Percentiles rank a stretch among this genome's conserved stretches.
phyloP scores from a whole-genome alignment of 2,113 vertebrate species.

The Drymodes brunneopygia region DNA sequence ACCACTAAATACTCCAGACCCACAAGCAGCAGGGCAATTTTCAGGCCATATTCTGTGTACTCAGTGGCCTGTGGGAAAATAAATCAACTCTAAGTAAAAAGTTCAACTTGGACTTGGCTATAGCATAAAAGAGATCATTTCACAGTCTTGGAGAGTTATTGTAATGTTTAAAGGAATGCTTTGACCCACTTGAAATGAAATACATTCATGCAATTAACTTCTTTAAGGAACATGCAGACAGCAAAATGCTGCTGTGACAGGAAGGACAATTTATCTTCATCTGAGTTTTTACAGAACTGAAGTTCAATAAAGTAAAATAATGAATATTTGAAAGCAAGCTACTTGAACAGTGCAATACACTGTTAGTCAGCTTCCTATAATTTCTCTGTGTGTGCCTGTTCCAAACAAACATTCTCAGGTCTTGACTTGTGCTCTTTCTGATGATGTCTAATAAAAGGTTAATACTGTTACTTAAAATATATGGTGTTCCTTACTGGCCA shows the following conservation, averaged over 20 bases:
- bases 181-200: background rate
- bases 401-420: background rate
- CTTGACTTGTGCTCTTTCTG: background rate
- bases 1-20: conserved; percentile 9
- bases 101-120: background rate
- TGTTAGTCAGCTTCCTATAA: background rate
- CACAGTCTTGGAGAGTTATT: background rate
- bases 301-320: background rate
- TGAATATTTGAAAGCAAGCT: background rate
- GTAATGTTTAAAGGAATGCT: background rate
- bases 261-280: background rate
- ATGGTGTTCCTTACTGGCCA: background rate
- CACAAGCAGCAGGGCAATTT: background rate
- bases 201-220: background rate
- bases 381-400: background rate
- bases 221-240: background rate
- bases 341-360: background rate
- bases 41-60: background rate
- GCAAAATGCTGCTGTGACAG: background rate
- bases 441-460: background rate
- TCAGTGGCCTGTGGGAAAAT: background rate
- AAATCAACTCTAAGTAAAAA: background rate
- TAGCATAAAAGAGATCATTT: background rate
- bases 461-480: background rate
- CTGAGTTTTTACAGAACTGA: background rate